phyloP scores from a whole-genome alignment of 2,888 invertebrate species.

The Hanleya hanleyi region DNA sequence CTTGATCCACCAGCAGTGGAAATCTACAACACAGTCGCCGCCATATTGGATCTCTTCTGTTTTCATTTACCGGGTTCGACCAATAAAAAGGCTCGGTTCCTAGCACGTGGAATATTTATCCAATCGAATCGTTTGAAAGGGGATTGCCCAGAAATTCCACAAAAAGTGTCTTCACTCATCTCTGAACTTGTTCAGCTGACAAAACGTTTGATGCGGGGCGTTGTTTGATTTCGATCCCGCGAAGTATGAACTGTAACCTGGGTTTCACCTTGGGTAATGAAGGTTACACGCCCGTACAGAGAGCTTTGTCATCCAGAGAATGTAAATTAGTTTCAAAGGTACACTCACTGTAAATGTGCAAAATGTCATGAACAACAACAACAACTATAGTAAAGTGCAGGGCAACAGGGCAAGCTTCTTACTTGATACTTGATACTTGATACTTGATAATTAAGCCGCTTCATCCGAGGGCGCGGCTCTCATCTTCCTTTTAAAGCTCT shows the following conservation, averaged over 20 bases:
- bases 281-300: not conserved
- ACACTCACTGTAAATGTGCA: too few relatives aligned
- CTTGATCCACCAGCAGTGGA: not conserved
- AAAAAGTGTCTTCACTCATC: too few relatives aligned
- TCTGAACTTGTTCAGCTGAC: too few relatives aligned
- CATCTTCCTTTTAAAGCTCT: too few relatives aligned
- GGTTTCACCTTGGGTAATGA: not conserved
- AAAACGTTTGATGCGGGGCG: too few relatives aligned
- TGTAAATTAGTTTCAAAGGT: not conserved
- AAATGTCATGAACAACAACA: too few relatives aligned
- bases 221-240: too few relatives aligned
- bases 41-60: constrained; percentile 2
- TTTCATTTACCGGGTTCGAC: not conserved
- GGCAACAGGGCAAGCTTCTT: too few relatives aligned
- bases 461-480: too few relatives aligned
- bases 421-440: too few relatives aligned
- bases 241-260: not conserved
- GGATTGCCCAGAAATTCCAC: not conserved
- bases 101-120: not conserved
- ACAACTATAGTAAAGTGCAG: too few relatives aligned
- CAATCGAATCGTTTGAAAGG: not conserved
- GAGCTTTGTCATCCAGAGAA: not conserved
- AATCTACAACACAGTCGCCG: constrained; percentile 7
- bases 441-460: too few relatives aligned
- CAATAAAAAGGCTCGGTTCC: not conserved